Percentiles rank a stretch among this genome's conserved stretches.
These are phyloP conservation scores for Micrasema longulum DNA, from an alignment of 1,140 invertebrate species.

Conservation along the genomic window DNA sequence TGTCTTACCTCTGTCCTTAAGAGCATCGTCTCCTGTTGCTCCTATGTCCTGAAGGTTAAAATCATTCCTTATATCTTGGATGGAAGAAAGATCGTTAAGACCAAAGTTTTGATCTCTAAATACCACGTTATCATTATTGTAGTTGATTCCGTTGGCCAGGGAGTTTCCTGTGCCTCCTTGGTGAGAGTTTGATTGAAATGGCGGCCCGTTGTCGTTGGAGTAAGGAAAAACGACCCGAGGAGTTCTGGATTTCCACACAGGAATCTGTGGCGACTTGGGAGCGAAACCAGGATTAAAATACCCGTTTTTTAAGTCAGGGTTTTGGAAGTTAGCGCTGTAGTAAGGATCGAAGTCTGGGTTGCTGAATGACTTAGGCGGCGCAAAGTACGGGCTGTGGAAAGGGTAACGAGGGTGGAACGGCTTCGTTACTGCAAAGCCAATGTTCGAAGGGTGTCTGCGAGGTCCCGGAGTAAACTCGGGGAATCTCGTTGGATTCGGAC, in stretches of 20 bases:
- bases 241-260: slow-evolving; percentile 66
- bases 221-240: slow-evolving; percentile 71
- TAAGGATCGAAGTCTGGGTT: slow-evolving; percentile 60
- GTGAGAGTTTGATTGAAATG: slow-evolving; percentile 66
- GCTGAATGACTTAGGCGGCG: slow-evolving; percentile 48
- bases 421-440: slow-evolving; percentile 29
- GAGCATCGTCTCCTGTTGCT: slow-evolving; percentile 62
- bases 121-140: slow-evolving; percentile 70
- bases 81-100: slow-evolving; percentile 67
- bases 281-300: slow-evolving; percentile 54
- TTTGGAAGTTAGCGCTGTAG: slow-evolving; percentile 58
- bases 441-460: slow-evolving; percentile 13
- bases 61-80: slow-evolving; percentile 66
- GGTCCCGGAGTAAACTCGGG: not conserved
- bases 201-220: slow-evolving; percentile 58
- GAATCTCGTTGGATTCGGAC: slow-evolving; percentile 10
- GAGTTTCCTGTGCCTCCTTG: slow-evolving; percentile 58
- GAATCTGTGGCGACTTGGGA: slow-evolving; percentile 36
- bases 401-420: slow-evolving; percentile 46
- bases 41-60: slow-evolving; percentile 69
- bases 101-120: slow-evolving; percentile 72
- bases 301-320: slow-evolving; percentile 57
- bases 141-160: slow-evolving; percentile 58
- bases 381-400: slow-evolving; percentile 42
- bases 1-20: slow-evolving; percentile 68